Percentiles rank a stretch among this genome's conserved stretches.
phyloP scores from a whole-genome alignment of 2,113 vertebrate species.

The Corvus cornix region DNA sequence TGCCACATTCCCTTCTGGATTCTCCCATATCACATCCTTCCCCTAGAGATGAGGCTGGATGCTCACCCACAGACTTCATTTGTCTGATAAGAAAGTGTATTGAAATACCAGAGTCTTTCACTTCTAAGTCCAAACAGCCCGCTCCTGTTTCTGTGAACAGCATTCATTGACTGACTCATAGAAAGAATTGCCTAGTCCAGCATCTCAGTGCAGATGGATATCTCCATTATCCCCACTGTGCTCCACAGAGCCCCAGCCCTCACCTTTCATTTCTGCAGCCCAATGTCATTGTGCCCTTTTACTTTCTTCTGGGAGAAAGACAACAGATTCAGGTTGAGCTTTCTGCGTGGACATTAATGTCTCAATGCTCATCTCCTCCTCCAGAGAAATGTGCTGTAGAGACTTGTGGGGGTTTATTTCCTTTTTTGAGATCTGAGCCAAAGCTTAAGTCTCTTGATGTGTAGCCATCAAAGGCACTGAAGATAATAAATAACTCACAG shows the following conservation, averaged over 20 bases:
- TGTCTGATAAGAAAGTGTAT: background rate
- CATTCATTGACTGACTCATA: background rate
- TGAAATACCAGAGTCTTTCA: background rate
- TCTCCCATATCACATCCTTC: background rate
- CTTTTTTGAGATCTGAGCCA: background rate
- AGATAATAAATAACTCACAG: background rate
- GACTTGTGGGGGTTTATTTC: background rate
- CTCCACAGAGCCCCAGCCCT: background rate
- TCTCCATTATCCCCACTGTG: rapidly evolving
- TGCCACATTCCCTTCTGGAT: background rate
- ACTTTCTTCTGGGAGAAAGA: background rate
- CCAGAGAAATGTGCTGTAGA: background rate
- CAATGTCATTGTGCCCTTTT: background rate
- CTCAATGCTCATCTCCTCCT: background rate
- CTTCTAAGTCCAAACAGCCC: background rate
- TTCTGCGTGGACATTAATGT: background rate
- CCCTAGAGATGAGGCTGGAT: background rate
- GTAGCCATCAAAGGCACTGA: background rate
- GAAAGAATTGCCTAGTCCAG: background rate
- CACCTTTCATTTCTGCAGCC: background rate
- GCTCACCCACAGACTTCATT: background rate
- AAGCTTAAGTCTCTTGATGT: background rate
- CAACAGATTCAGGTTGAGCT: background rate
- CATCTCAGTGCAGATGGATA: rapidly evolving
- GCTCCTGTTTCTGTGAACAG: background rate